Evolutionary conservation across 2,113 vertebrate species (phyloP).

Genomic region (Meriones unguiculatus): DNA sequence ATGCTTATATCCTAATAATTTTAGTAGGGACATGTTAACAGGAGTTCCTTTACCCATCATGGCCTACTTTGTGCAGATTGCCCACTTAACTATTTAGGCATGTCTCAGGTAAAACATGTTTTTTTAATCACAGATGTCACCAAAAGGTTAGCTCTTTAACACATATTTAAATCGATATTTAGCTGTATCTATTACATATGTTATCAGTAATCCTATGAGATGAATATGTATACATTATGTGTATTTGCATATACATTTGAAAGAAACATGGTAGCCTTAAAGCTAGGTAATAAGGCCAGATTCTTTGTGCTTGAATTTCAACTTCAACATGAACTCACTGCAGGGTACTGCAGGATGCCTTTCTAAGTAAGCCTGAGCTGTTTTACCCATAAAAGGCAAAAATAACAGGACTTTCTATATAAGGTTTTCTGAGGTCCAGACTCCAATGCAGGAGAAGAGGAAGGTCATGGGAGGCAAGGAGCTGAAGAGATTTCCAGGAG

Average conservation of each 20-base stretch:
- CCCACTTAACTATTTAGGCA: neutral
- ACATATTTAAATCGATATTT: neutral
- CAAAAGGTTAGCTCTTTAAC: neutral
- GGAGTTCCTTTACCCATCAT: fast-evolving
- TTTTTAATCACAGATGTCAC: neutral
- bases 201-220: neutral
- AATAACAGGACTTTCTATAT: neutral
- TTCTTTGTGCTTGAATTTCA: constrained; percentile 22
- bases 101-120: neutral
- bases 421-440: neutral
- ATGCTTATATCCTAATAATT: neutral
- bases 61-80: neutral
- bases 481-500: neutral
- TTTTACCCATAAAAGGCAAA: neutral
- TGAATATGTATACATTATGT: neutral
- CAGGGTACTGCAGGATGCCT: neutral
- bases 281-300: neutral
- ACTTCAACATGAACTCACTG: neutral
- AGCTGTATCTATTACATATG: neutral
- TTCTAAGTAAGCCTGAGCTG: neutral
- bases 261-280: neutral
- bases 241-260: neutral
- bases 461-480: neutral
- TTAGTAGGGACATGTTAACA: neutral
- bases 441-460: neutral